These are phyloP conservation scores for Rhorus exstirpatorius DNA, from an alignment of 2,888 invertebrate species.

Conservation along the genomic window DNA sequence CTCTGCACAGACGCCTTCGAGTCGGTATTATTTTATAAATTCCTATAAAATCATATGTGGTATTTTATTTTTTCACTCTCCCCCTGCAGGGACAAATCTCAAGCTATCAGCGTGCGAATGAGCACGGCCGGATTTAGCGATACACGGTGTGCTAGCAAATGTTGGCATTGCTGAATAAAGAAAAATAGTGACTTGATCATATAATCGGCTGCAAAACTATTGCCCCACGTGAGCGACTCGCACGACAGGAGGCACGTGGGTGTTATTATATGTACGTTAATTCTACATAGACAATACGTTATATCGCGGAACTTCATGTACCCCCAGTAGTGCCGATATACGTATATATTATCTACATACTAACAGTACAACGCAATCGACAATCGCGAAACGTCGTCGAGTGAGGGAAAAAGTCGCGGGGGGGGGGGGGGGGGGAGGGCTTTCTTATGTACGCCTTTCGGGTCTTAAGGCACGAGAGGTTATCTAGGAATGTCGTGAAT, in stretches of 20 bases:
- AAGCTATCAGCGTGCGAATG: constrained; percentile 47
- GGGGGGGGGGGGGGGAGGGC: not conserved
- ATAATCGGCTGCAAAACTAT: constrained; percentile 36
- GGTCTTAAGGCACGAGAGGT: not conserved
- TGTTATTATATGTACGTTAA: constrained; percentile 32
- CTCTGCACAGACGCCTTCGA: too few species aligned
- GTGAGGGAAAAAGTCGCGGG: constrained; percentile 3
- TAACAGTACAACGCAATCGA: not conserved
- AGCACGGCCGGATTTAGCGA: constrained; percentile 58
- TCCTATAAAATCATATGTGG: too few species aligned
- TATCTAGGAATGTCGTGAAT: constrained; percentile 29
- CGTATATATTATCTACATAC: constrained; percentile 1
- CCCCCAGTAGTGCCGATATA: not conserved
- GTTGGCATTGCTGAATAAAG: constrained; percentile 49
- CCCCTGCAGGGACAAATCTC: constrained; percentile 11
- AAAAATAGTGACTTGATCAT: constrained; percentile 56
- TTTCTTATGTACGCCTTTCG: not conserved
- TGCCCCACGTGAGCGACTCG: constrained; percentile 53
- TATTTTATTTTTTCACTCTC: not conserved
- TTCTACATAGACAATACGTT: constrained; percentile 14
- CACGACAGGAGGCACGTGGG: constrained; percentile 62
- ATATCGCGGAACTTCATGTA: not conserved
- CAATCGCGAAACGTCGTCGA: constrained; percentile 1
- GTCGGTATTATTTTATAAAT: too few species aligned
- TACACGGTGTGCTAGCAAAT: constrained; percentile 33